Evolutionary conservation across 2,113 vertebrate species (phyloP), one percentile per base, ranked within the genome.

Genomic region (Ifrita kowaldi): DNA sequence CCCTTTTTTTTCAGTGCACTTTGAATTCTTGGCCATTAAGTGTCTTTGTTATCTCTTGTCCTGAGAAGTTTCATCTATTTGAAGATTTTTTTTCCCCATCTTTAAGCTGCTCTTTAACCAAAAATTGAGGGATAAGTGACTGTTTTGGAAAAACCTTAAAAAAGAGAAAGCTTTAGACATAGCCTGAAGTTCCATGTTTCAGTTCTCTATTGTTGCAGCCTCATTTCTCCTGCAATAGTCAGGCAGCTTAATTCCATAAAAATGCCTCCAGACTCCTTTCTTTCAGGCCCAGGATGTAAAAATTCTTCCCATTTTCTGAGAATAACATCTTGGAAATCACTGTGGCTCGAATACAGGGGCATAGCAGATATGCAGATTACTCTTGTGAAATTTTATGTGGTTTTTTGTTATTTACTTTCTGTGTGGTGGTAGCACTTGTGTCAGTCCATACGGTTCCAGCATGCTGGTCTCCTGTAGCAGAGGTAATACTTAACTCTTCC

Each of bases 371-470:
- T 2, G 46, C 50, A 84, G n/a, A 21, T 33, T 50, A 13, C 59
- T 86, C 7, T 33, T 49, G 59, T 1, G 7, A 50, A 65, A 73
- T 39, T 26, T n/a, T 18, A 5, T 8, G 37, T 1, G 0, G 0
- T 10, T 79, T 33, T 93, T 52, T 83, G 44, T 91, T 81, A 37
- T 33, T 93, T 69, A 20, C 50, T 24, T 63, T 68, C 37, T 32
- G 2, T 53, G 21, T 81, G 9, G 23, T 42, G 35, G 42, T 44
- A 69, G 41, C 41, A 32, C 28, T 47, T 50, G n/a, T 50, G 76
- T 46, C 89, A 46, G 1, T 11, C 37, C 46, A n/a, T 49, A 7
- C 0, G 1, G 27, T 56, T 37, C 63, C 64, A 68, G 41, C 30
- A 10, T 37, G 37, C n/a, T 44, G 16, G 30, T 35, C 21, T 64